Conservation (phyloP, 2,797 vertebrate genomes). For the Choloepus didactylus region DNA sequence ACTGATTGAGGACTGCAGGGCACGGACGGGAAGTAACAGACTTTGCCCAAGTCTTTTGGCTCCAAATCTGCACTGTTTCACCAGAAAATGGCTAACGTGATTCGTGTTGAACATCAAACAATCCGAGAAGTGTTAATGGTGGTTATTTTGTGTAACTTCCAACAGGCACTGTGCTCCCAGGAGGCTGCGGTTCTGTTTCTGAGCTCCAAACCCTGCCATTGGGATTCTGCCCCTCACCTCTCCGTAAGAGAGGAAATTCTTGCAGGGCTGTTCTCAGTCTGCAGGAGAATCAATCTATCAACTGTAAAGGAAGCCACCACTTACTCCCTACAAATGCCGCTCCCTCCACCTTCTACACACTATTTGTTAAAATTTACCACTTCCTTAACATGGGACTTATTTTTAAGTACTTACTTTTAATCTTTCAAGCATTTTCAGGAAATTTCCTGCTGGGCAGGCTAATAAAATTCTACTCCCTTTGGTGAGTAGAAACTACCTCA, state of each 20-base stretch:
- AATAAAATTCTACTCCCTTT: not conserved
- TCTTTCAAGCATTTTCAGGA: not conserved
- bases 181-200: not conserved
- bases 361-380: not conserved
- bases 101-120: not conserved
- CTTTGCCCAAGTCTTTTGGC: not conserved
- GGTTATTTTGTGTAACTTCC: not conserved
- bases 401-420: not conserved
- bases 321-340: not conserved
- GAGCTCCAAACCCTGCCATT: not conserved
- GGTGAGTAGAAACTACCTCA: not conserved
- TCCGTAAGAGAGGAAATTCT: not conserved
- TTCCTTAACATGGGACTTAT: rapidly evolving
- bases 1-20: rapidly evolving
- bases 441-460: not conserved
- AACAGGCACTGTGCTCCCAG: not conserved
- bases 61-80: not conserved
- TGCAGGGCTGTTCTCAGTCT: not conserved
- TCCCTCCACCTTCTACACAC: too few relatives aligned
- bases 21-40: rapidly evolving
- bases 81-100: not conserved
- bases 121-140: not conserved
- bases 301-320: not conserved
- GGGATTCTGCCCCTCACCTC: not conserved
- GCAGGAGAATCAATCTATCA: not conserved